phyloP scores from a whole-genome alignment of 2,113 vertebrate species.

The Pseudolaguvia tuberculata region DNA sequence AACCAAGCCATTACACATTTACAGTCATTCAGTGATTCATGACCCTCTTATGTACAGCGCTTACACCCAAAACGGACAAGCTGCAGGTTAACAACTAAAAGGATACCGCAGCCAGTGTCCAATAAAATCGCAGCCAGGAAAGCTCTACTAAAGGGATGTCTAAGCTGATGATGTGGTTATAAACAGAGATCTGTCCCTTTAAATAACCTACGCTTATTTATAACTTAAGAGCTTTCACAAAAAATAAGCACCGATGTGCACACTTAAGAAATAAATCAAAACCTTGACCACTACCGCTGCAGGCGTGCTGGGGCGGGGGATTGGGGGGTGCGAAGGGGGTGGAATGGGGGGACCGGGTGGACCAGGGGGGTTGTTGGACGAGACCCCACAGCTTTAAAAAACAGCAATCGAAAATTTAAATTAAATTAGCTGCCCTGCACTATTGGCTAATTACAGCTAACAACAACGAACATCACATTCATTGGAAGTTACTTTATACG shows the following conservation, averaged over 20 bases:
- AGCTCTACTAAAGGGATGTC: slow-evolving; percentile 27
- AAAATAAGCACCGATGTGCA: background rate
- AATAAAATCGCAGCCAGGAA: slow-evolving; percentile 26
- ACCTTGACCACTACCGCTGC: background rate
- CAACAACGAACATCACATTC: too few species aligned
- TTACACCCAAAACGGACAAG: slow-evolving; percentile 25
- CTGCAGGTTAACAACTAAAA: slow-evolving; percentile 23
- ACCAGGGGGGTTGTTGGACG: too few species aligned
- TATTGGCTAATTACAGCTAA: too few species aligned
- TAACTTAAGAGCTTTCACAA: slow-evolving; percentile 9
- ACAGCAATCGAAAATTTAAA: too few species aligned
- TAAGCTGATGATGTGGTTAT: slow-evolving; percentile 2
- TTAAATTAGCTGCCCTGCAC: too few species aligned
- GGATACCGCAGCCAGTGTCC: slow-evolving; percentile 1
- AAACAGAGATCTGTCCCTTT: slow-evolving; percentile 9
- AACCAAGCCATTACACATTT: background rate
- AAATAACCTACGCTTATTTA: slow-evolving; percentile 24
- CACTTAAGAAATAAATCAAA: slow-evolving; percentile 13
- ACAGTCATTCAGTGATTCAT: slow-evolving; percentile 18
- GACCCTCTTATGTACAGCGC: slow-evolving; percentile 11
- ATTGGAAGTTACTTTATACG: too few species aligned
- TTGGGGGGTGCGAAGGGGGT: too few species aligned
- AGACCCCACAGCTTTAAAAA: too few species aligned
- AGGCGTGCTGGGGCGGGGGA: too few species aligned
- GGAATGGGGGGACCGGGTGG: too few species aligned